phyloP scores from a whole-genome alignment of 2,113 vertebrate genomes.

The Oryzias curvinotus region DNA sequence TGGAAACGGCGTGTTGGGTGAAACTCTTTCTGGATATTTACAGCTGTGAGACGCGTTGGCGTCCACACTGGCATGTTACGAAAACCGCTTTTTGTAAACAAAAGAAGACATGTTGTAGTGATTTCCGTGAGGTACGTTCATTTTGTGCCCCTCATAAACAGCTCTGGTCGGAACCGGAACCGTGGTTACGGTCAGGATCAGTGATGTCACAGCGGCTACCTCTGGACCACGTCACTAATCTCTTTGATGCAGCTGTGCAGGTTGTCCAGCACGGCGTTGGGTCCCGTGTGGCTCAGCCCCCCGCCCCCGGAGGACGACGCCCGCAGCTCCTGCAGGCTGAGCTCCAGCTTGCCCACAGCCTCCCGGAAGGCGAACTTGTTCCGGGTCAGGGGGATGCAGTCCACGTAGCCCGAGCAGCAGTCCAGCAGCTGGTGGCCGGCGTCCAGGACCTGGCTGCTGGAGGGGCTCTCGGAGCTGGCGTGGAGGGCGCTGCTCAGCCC shows the following conservation, averaged over 20 bases:
- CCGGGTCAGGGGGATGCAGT: conserved; percentile 96
- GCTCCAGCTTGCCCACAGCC: conserved; percentile 95
- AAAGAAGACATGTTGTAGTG: conserved; percentile 60
- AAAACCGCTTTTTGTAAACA: conserved; percentile 76
- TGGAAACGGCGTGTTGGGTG: conserved; percentile 45
- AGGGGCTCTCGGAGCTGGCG: conserved; percentile 80
- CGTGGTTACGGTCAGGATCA: conserved; percentile 17
- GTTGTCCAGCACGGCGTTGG: conserved; percentile 91
- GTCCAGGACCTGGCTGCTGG: conserved; percentile 93
- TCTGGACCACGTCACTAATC: conserved; percentile 97
- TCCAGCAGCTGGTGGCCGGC: conserved; percentile 95
- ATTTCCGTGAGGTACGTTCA: conserved; percentile 76
- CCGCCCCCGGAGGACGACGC: conserved; percentile 86
- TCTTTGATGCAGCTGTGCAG: conserved; percentile 95
- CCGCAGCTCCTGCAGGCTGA: conserved; percentile 94
- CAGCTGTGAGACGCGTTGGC: conserved; percentile 65
- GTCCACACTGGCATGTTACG: conserved; percentile 68
- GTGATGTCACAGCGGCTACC: conserved; percentile 87
- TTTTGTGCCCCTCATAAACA: conserved; percentile 47
- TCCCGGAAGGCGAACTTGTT: conserved; percentile 99
- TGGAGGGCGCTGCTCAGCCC: conserved; percentile 87
- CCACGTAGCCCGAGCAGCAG: conserved; percentile 98
- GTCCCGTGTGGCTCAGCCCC: conserved; percentile 74
- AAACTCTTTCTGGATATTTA: conserved; percentile 66
- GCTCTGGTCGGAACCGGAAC: conserved; percentile 44